phyloP scores from a whole-genome alignment of 2,113 vertebrate genomes.

The Daphoenositta chrysoptera region DNA sequence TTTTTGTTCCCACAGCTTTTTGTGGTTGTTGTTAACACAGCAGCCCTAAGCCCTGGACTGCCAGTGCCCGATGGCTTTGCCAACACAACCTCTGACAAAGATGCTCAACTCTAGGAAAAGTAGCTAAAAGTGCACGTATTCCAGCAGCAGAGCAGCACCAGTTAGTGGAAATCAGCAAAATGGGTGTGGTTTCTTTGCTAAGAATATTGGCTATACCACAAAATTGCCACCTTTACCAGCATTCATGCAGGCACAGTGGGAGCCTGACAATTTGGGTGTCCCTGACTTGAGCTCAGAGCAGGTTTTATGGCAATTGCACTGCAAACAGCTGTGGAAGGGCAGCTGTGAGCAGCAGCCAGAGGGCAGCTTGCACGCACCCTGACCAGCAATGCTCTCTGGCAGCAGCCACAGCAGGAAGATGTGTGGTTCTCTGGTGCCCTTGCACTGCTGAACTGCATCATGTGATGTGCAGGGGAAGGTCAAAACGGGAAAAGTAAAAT shows the following conservation, averaged over 20 bases:
- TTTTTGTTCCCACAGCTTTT: neutral
- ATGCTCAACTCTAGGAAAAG: neutral
- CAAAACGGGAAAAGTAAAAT: neutral
- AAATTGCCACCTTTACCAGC: neutral
- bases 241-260: neutral
- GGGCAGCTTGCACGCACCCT: neutral
- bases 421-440: neutral
- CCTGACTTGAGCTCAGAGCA: neutral
- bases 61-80: neutral
- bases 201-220: neutral
- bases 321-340: neutral
- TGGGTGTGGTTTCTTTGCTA: neutral
- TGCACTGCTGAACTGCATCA: neutral
- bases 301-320: neutral
- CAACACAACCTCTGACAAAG: neutral
- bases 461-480: neutral
- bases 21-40: neutral
- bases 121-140: neutral
- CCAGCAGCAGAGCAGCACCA: neutral
- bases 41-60: neutral
- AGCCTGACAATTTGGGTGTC: neutral
- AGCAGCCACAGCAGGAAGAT: neutral
- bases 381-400: neutral
- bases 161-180: neutral
- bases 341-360: neutral